Evolutionary conservation across 2,113 vertebrate genomes (phyloP), one percentile per base, ranked within the genome.

Genomic region (Pipra filicauda): DNA sequence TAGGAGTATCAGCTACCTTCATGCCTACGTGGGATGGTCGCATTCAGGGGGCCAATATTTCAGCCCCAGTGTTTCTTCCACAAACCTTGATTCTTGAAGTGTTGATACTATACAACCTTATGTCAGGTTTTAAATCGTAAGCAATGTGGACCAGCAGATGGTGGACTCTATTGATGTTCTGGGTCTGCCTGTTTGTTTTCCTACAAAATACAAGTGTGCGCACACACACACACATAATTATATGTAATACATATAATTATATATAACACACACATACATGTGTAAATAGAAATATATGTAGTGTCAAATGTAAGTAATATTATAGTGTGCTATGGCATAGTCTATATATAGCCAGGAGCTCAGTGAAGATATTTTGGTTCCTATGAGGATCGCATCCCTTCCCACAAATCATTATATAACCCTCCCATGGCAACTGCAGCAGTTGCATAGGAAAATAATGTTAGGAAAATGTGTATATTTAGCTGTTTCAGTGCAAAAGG

Each of bases 341-440:
- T 12, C 58, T 69, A 49, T 79, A 44, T 43, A 51, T 66, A 93
- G 59, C 26, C 33, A 90, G 67, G 58, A 76, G n/a, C 57, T 91
- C 54, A 41, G 49, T 88, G 84, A 49, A 81, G 66, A 69, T 52
- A 91, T 73, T 93, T 91, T 79, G 11, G 78, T 88, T 89, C 61
- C 59, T 39, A 8, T 2, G 4, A 88, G 58, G 74, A 73, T 88
- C 70, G 70, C 46, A n/a, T 87, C 62, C 28, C 54, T 76, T 95
- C 58, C 81, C 35, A 75, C 80, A 81, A 87, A 77, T 82, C 0
- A 0, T 94, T 93, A 59, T 31, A 51, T 76, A 93, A 94, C 26
- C 51, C 67, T 96, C 43, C 89, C 90, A 82, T 93, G 43, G 85
- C 89, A 91, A 97, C 89, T 83, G 88, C 75, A 85, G 78, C 51